Evolutionary conservation across 2,797 vertebrate species (phyloP), one percentile per base, ranked within the genome.

Genomic region (Chanos chanos): DNA sequence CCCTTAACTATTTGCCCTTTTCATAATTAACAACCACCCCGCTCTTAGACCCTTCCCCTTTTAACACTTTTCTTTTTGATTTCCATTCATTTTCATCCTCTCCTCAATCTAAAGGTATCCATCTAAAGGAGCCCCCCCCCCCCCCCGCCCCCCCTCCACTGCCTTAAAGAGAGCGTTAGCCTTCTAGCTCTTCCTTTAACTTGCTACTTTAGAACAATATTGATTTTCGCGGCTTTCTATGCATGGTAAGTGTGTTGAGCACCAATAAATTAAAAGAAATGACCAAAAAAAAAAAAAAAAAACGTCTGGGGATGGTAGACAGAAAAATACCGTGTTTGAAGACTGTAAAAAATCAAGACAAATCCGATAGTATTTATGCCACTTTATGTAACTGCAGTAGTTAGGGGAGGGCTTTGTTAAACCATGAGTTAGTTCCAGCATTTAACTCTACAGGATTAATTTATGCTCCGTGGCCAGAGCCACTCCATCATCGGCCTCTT

Each of bases 371-470:
- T 94, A 95, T 96, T 96, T 94, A 93, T 94, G 92, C 89, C 88
- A 92, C 91, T 93, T 94, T 93, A 95, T 96, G 94, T 95, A 95
- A 97, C 92, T 93, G 92, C 93, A 91, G 92, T n/a, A n/a, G n/a
- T n/a, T n/a, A 91, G 90, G 92, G 88, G 91, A 92, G 93, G 91
- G 92, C 92, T 95, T 93, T 93, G 93, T 94, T 95, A 94, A 94
- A 96, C 95, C 94, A 95, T 89, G 93, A 97, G 93, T 95, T 95
- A 95, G 94, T 97, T 98, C 94, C 94, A 94, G 93, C 92, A 90
- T 97, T 99, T 97, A 98, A 97, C 94, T 94, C 92, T 93, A 86
- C 91, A 91, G 88, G 89, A 92, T 94, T 97, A 96, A 99, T 98
- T 95, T 94, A 94, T 94, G 93, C 92, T 92, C 93, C 88, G 87